Base-by-base conservation (phyloP, 2,113 vertebrate genomes). In the Prunella himalayana region DNA sequence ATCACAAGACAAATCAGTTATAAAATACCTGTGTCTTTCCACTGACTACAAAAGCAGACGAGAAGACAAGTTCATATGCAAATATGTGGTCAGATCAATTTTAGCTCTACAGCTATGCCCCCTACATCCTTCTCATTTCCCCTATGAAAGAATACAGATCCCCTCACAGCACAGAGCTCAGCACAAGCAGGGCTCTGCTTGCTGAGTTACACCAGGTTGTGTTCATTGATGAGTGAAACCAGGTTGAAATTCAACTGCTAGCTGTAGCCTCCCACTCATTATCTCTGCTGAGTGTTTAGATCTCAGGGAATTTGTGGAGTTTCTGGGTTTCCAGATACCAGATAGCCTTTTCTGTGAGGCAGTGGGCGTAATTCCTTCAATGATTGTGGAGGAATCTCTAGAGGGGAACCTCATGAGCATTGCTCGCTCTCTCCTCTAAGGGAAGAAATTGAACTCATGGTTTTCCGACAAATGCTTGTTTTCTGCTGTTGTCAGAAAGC, bases 221-320 rank as follows among this genome's bases (percentile, higher is more conserved):
- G 80, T 21, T 92, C 92, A 88, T 3, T 53, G 80, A 84, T 93
- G 82, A 95, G 69, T 79, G 60, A 92, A 95, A 94, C 92, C 85
- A 95, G 88, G 94, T 96, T 92, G 90, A 96, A 96, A 95, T 94
- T 91, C 91, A 92, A 57, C 86, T 72, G 57, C 61, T 47, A 50
- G 31, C 53, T 82, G 57, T 85, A 84, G 37, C 73, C 93, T 96
- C 93, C 93, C 91, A 82, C 75, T 94, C 87, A 76, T 82, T 91
- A 82, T 90, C 89, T 94, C 61, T 56, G 27, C n/a, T 81, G 81
- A 60, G 30, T 95, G 81, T 94, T 95, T 96, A 92, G 85, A 86
- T 83, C 39, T 88, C 47, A n/a, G 87, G 82, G 93, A 90, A 93
- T 96, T 80, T 90, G 82, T 71, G 53, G 82, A 77, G 85, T 88